Percentiles rank a stretch among this genome's conserved stretches.
phyloP scores from a whole-genome alignment of 2,888 invertebrate species.

The Chrysodeixis includens region DNA sequence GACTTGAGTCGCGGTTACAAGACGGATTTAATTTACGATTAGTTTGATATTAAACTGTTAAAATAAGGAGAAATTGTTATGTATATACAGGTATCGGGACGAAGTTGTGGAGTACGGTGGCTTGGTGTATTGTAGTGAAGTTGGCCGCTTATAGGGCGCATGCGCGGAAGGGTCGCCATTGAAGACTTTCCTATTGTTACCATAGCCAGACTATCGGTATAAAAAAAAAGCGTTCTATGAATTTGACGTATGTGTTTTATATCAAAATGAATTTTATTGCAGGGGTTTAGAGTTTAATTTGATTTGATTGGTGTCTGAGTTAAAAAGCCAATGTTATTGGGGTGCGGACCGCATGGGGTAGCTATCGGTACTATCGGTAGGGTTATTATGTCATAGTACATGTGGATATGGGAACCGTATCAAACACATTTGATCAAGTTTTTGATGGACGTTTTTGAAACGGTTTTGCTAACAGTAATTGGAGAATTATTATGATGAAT shows the following conservation, averaged over 20 bases:
- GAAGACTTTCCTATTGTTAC: constrained; percentile 82
- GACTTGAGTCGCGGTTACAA: constrained; percentile 58
- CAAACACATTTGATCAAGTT: constrained; percentile 54
- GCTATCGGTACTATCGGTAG: constrained; percentile 61
- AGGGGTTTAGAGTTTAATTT: constrained; percentile 68
- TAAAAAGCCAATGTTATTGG: constrained; percentile 49
- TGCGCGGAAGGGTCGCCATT: constrained; percentile 81
- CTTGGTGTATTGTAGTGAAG: constrained; percentile 82
- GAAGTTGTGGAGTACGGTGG: constrained; percentile 83
- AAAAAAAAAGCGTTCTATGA: constrained; percentile 65
- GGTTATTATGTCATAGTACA: constrained; percentile 78
- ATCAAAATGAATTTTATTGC: constrained; percentile 65
- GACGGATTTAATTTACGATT: constrained; percentile 84
- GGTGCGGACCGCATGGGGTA: constrained; percentile 65
- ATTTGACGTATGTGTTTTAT: constrained; percentile 59
- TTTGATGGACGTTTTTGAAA: constrained; percentile 47
- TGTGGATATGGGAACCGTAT: constrained; percentile 62
- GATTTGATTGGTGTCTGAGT: constrained; percentile 57
- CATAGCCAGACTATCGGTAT: constrained; percentile 76
- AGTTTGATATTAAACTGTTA: constrained; percentile 75
- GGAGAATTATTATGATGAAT: background rate
- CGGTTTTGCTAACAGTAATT: background rate
- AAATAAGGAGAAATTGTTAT: constrained; percentile 81
- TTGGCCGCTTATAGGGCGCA: constrained; percentile 74
- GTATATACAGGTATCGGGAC: constrained; percentile 83